These are phyloP conservation scores for Callospermophilus lateralis DNA, from an alignment of 2,113 vertebrate species.

Conservation along the genomic window DNA sequence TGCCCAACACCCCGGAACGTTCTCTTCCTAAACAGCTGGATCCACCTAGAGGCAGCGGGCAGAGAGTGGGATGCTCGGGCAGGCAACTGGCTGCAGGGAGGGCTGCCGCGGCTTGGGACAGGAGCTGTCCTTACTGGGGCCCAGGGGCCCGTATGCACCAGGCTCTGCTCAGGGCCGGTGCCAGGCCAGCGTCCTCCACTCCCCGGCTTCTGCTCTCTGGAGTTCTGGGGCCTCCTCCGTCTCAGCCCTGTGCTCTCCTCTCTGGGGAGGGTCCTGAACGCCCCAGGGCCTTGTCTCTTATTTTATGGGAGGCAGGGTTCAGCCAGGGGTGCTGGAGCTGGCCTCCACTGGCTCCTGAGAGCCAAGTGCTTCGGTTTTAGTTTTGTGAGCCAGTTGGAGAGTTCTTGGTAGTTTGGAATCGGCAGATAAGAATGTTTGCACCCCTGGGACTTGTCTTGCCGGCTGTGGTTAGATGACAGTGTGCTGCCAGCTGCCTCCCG, in stretches of 20 bases:
- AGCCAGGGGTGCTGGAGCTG: background rate
- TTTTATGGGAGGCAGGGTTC: background rate
- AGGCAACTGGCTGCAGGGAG: too few species aligned
- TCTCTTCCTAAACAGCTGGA: background rate
- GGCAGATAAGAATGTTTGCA: background rate
- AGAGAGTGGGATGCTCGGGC: background rate
- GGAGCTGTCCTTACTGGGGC: too few species aligned
- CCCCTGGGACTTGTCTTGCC: background rate
- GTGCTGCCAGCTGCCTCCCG: background rate
- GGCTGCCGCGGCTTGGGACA: too few species aligned
- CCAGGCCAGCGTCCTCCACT: background rate
- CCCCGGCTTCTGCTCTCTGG: background rate
- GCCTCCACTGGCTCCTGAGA: accelerated
- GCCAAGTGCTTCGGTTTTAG: accelerated
- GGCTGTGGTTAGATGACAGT: too few species aligned
- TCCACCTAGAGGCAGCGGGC: background rate
- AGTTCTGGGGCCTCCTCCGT: too few species aligned
- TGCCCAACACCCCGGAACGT: background rate
- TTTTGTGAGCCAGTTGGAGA: background rate
- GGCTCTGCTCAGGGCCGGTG: too few species aligned
- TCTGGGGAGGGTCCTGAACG: too few species aligned
- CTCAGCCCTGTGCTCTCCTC: background rate
- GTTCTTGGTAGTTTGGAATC: background rate
- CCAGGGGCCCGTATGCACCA: too few species aligned
- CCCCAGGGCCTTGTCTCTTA: background rate